A percentile compares a stretch with the other conserved stretches of the same genome.
Evolutionary conservation across 2,888 invertebrate species (phyloP).

Genomic region (Drosophila infuscata): DNA sequence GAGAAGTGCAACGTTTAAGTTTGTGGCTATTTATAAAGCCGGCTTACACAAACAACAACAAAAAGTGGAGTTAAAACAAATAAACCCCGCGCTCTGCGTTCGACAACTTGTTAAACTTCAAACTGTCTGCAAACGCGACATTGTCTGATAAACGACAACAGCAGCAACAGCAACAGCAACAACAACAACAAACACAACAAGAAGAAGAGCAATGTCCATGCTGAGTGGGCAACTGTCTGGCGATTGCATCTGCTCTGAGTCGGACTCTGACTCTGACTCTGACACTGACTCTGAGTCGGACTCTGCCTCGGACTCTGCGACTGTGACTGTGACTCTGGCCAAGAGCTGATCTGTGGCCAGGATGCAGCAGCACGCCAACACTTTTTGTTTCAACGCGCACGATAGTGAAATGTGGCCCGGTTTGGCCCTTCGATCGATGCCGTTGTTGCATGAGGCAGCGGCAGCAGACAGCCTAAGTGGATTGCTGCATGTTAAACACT

Average conservation of each 20-base stretch:
- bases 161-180: constrained; percentile 16
- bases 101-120: constrained; percentile 82
- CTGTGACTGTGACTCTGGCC: constrained; percentile 45
- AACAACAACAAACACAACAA: constrained; percentile 22
- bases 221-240: constrained; percentile 67
- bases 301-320: constrained; percentile 44
- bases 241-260: constrained; percentile 62
- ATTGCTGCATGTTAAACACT: constrained; percentile 39
- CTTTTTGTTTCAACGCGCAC: constrained; percentile 78
- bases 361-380: constrained; percentile 78
- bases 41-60: constrained; percentile 36
- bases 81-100: constrained; percentile 55
- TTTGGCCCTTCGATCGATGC: constrained; percentile 46
- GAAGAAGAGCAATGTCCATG: constrained; percentile 47
- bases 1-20: constrained; percentile 38
- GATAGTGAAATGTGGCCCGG: constrained; percentile 67
- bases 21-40: constrained; percentile 60
- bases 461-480: constrained; percentile 81
- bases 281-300: constrained; percentile 16
- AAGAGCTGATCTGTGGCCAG: constrained; percentile 59
- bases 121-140: constrained; percentile 81
- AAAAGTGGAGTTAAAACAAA: constrained; percentile 50
- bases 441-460: constrained; percentile 10
- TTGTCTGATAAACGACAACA: constrained; percentile 78
- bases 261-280: constrained; percentile 52